Conservation (phyloP, 2,113 vertebrate genomes). For the Spea multiplicata region DNA sequence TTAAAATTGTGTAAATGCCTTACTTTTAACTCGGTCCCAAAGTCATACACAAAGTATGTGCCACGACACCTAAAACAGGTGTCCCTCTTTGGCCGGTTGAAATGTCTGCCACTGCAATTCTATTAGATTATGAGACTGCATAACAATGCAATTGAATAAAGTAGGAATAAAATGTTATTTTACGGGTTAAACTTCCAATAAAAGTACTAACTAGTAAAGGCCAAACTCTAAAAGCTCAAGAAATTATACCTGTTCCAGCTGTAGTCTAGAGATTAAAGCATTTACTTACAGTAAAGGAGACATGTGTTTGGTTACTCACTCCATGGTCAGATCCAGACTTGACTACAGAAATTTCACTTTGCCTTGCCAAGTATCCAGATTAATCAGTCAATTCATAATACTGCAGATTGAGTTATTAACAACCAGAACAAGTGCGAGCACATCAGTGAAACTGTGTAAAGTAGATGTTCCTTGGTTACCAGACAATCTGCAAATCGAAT, state of each 20-base stretch:
- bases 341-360: background rate
- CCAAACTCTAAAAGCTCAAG: background rate
- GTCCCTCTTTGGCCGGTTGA: too few relatives aligned
- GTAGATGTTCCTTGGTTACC: background rate
- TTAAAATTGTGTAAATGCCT: too few relatives aligned
- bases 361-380: background rate
- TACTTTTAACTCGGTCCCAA: too few relatives aligned
- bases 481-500: background rate
- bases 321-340: conserved; percentile 1
- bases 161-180: background rate
- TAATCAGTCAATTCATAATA: background rate
- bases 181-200: background rate
- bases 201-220: background rate
- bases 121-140: too few relatives aligned
- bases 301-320: background rate
- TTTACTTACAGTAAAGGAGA: background rate
- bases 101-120: too few relatives aligned
- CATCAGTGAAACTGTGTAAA: background rate
- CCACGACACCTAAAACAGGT: too few relatives aligned
- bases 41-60: too few relatives aligned
- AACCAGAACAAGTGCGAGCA: background rate
- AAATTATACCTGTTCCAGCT: background rate
- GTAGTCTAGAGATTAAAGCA: background rate
- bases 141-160: too few relatives aligned
- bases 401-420: background rate